Percentiles rank a stretch among this genome's conserved stretches.
Conservation (phyloP, 2,888 invertebrate species). For the Alentia gelatinosa region DNA sequence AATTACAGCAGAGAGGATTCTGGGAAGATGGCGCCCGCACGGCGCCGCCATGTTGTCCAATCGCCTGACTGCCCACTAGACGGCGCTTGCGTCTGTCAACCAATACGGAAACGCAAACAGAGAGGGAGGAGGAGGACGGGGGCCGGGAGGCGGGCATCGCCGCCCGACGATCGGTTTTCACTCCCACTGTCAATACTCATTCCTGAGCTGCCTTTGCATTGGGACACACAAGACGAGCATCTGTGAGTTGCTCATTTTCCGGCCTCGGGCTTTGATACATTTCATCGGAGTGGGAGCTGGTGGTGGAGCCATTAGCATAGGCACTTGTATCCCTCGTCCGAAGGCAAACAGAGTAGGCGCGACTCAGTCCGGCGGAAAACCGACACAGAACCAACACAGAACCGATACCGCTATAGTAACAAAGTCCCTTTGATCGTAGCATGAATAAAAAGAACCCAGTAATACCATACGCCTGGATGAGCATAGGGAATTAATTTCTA, state of each 20-base stretch:
- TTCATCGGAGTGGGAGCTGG: neutral
- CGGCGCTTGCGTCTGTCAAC: neutral
- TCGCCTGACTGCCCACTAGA: slow-evolving; percentile 36
- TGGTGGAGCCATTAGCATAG: slow-evolving; percentile 12
- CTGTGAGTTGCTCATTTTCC: slow-evolving; percentile 46
- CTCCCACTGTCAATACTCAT: slow-evolving; percentile 36
- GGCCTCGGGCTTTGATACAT: slow-evolving; percentile 36
- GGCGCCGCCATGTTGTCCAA: slow-evolving; percentile 44
- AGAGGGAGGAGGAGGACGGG: neutral
- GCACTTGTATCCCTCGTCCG: neutral
- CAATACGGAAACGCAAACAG: slow-evolving; percentile 46
- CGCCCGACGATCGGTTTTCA: neutral
- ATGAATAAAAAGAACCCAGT: neutral
- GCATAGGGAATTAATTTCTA: neutral
- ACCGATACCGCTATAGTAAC: neutral
- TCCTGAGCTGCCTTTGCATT: slow-evolving; percentile 35
- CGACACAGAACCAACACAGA: neutral
- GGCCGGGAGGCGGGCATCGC: neutral
- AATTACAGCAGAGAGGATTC: neutral
- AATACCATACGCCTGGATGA: neutral
- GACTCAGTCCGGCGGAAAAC: neutral
- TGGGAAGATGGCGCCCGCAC: neutral
- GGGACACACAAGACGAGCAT: slow-evolving; percentile 45
- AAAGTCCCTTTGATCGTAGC: neutral
- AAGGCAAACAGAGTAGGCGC: neutral